Conservation (phyloP, 2,113 vertebrate species). For the Microtus oregoni region DNA sequence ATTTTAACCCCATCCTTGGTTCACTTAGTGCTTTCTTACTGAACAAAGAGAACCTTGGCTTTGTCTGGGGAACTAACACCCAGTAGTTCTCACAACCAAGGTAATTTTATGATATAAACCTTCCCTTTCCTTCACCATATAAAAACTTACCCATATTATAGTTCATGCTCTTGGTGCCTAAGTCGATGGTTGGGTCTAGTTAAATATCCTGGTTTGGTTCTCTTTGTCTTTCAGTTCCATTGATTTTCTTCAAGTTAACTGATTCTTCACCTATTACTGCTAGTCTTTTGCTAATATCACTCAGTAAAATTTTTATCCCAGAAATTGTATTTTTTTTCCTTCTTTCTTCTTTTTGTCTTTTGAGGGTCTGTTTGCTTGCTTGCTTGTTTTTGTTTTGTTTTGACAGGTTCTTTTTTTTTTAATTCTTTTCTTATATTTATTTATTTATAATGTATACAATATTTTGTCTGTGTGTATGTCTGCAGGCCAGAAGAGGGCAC, state of each 20-base stretch:
- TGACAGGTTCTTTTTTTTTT: too few species aligned
- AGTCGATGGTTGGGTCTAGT: background rate
- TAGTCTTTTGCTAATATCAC: background rate
- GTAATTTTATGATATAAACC: background rate
- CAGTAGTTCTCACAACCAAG: background rate
- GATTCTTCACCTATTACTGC: background rate
- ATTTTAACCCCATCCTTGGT: background rate
- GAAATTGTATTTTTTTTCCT: background rate
- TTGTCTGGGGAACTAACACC: background rate
- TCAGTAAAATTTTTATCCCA: background rate
- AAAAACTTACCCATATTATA: background rate
- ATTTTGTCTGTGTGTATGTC: too few species aligned
- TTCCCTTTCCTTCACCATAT: background rate
- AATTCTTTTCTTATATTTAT: too few species aligned
- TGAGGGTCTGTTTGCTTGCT: background rate
- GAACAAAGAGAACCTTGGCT: background rate
- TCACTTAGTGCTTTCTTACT: background rate
- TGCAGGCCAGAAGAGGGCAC: too few species aligned
- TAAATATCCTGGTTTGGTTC: background rate
- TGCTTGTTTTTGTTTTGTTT: background rate
- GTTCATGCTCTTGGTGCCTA: background rate
- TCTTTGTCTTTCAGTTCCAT: background rate
- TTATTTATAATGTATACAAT: too few species aligned
- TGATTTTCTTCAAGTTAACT: background rate
- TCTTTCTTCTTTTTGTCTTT: background rate